Evolutionary conservation across 1,140 invertebrate genomes (phyloP).

Genomic region (Euura lappo): DNA sequence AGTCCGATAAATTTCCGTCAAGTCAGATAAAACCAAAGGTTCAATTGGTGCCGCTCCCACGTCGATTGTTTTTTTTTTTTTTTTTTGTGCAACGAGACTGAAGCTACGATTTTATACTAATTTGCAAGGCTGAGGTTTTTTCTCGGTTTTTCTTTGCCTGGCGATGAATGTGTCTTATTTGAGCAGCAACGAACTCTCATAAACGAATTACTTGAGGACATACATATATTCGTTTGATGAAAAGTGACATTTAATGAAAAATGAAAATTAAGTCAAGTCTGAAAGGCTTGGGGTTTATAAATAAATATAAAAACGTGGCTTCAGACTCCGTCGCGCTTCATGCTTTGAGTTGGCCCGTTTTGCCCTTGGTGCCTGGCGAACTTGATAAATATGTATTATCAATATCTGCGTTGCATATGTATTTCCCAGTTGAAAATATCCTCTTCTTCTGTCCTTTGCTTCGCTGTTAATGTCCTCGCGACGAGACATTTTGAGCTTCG

Average conservation of each 20-base stretch:
- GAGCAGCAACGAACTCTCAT: background rate
- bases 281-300: background rate
- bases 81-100: too few relatives aligned
- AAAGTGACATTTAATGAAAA: background rate
- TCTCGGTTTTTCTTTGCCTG: too few relatives aligned
- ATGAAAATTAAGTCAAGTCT: constrained; percentile 3
- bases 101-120: too few relatives aligned
- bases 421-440: background rate
- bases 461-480: background rate
- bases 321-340: background rate
- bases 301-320: constrained; percentile 3
- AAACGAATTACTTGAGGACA: background rate
- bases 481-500: background rate
- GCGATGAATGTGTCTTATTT: background rate
- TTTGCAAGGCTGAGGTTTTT: too few relatives aligned
- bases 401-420: background rate
- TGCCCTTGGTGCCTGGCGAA: background rate
- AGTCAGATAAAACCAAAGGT: too few relatives aligned
- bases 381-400: constrained; percentile 4
- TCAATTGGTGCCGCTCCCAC: too few relatives aligned
- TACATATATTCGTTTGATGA: background rate
- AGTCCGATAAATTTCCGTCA: too few relatives aligned
- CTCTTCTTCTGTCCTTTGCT: background rate
- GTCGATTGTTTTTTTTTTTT: too few relatives aligned
- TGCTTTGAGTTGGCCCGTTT: background rate